Evolutionary conservation across 1,140 invertebrate species (phyloP), one percentile per base, ranked within the genome.

Genomic region (Drosophila truncata): DNA sequence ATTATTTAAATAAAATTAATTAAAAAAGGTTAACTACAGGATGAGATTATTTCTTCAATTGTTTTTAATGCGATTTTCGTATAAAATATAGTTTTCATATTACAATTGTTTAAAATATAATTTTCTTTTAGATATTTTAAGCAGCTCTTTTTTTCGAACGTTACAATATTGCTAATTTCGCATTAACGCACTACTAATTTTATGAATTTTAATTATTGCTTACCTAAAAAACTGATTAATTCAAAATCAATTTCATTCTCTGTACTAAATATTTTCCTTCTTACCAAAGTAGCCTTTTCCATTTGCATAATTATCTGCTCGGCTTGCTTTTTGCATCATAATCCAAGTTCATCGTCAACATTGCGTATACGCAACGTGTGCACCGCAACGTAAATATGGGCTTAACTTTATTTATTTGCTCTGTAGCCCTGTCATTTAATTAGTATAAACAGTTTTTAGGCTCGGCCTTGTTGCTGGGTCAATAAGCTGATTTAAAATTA

Each of bases 401-500:
- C 47, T 55, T 76, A 63, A 57, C 41, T 58, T 33, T 76, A 52
- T 66, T 55, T 76, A 76, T 50, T 50, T 76, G 33, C 49, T 52
- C 33, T 52, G 64, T 41, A 62, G 39, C 41, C 37, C 52, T 78
- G 66, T 52, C 59, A 57, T 64, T 78, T 78, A 79, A 79, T 79
- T 79, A 79, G 66, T 64, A 60, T 78, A 78, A 78, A 78, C 76
- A 78, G 54, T 78, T 78, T 71, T 49, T 78, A 27, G 72, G 31
- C 31, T 31, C 58, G 25, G n/a, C 23, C 39, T 4, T 29, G 63
- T 16, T 46, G 39, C 16, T 50, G 67, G 60, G 37, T 52, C 61
- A 78, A 78, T 78, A 71, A 64, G 76, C 66, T 70, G 58, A 71
- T 71, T 57, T 71, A 37, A 71, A 78, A 78, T 78, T 78, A 78